Evolutionary conservation across 2,113 vertebrate genomes (phyloP), one percentile per base, ranked within the genome.

Genomic region (Conger conger): DNA sequence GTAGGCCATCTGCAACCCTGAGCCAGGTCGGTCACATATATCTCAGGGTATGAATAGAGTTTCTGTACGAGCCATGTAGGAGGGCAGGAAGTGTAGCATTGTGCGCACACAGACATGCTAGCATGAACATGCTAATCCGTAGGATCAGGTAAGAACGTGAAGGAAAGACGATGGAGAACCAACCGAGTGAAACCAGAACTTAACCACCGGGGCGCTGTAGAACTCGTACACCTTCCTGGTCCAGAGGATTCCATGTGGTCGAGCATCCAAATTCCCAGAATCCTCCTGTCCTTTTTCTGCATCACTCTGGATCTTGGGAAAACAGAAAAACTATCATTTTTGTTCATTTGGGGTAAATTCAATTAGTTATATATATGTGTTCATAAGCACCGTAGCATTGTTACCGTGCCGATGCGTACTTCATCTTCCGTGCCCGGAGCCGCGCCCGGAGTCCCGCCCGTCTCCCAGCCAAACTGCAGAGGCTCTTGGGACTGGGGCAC

Each of bases 171-270:
- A 54, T 9, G 6, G 50, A 1, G 78, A 23, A 97, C 98, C 81
- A 92, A 99, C 98, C 88, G 97, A 97, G 88, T 99, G 96, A 94
- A 97, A 98, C 97, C 98, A 99, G 93, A 99, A 99, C 91, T 99
- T 99, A 92, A 99, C 98, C 87, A 99, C 97, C 5, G 98, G 98
- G 78, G 98, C 96, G 0, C 91, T 97, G 95, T 99, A 99, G 94
- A 99, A 99, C 85, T 98, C 98, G 86, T 96, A 98, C 82, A 98
- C 84, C 91, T 94, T 97, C 81, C 93, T 96, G 80, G 95, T 95
- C 89, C 93, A 93, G 8, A 94, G 92, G 30, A 97, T 91, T 91
- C 90, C 94, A 80, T 91, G 93, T 38, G 82, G 86, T 20, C 76
- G 87, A 0, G 92, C 88, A 27, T 76, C 57, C 20, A 82, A 63